A percentile compares a stretch with the other conserved stretches of the same genome.
Evolutionary conservation across 2,888 invertebrate species (phyloP).

Genomic region (Cheilosia variabilis): DNA sequence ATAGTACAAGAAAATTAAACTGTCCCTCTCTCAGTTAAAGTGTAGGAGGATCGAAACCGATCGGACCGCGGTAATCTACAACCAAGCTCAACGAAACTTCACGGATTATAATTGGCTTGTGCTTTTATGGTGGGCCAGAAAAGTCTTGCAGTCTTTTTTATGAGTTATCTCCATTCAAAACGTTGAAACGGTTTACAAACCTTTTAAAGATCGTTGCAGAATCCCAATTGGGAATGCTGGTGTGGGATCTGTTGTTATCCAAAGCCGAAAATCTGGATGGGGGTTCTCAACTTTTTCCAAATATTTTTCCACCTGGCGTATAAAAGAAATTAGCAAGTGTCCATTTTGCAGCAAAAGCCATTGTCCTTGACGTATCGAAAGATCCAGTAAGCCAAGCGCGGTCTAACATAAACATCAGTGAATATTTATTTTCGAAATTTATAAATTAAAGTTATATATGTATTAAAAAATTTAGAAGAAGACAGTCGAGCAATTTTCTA

Average conservation of each 20-base stretch:
- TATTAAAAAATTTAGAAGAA: background rate
- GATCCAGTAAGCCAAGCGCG: constrained; percentile 88
- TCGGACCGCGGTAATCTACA: too few species aligned
- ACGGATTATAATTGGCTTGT: too few species aligned
- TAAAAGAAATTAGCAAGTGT: constrained; percentile 92
- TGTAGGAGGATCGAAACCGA: too few species aligned
- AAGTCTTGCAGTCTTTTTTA: background rate
- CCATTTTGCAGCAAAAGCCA: constrained; percentile 98
- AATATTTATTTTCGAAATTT: too few species aligned
- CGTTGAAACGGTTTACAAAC: constrained; percentile 81
- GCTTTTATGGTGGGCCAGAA: too few species aligned
- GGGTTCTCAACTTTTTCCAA: constrained; percentile 91
- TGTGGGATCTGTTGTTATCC: constrained; percentile 96
- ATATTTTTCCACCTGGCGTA: constrained; percentile 92
- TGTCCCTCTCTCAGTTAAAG: too few species aligned
- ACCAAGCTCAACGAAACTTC: too few species aligned
- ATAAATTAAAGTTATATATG: too few species aligned
- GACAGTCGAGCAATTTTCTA: too few species aligned
- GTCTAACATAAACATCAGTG: constrained; percentile 84
- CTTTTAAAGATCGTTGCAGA: constrained; percentile 92
- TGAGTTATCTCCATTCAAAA: background rate
- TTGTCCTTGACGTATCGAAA: constrained; percentile 90
- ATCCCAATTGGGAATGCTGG: constrained; percentile 95
- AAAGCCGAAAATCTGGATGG: constrained; percentile 95
- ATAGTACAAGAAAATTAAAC: too few species aligned